Conservation (phyloP, 2,113 vertebrate species). For the Athene noctua region DNA sequence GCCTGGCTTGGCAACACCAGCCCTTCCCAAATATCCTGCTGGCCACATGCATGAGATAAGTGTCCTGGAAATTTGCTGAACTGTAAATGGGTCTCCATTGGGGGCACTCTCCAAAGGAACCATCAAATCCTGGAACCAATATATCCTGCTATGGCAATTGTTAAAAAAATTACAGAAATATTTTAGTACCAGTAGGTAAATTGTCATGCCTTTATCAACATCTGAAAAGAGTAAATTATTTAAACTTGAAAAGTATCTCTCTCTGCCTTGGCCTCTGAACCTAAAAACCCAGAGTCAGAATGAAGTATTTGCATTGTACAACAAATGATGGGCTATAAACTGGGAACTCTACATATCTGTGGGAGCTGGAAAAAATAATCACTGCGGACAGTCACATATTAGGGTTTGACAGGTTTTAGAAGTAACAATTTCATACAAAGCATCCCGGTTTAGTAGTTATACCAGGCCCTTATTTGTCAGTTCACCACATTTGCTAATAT, state of each 20-base stretch:
- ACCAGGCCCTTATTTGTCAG: not conserved
- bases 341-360: not conserved
- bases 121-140: not conserved
- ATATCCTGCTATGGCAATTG: not conserved
- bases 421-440: not conserved
- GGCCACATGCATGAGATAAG: fast-evolving
- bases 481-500: not conserved
- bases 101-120: not conserved
- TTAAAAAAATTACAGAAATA: not conserved
- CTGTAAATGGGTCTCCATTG: not conserved
- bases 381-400: not conserved
- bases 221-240: not conserved
- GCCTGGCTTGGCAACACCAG: not conserved
- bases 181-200: not conserved
- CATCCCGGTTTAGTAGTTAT: not conserved
- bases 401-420: not conserved
- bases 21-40: not conserved
- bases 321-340: not conserved
- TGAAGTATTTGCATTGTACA: not conserved
- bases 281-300: not conserved
- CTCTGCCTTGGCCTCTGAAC: not conserved
- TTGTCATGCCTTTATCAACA: not conserved
- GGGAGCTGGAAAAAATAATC: not conserved
- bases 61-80: not conserved
- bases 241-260: not conserved